phyloP scores from a whole-genome alignment of 1,140 invertebrate species.

The Philaenus spumarius region DNA sequence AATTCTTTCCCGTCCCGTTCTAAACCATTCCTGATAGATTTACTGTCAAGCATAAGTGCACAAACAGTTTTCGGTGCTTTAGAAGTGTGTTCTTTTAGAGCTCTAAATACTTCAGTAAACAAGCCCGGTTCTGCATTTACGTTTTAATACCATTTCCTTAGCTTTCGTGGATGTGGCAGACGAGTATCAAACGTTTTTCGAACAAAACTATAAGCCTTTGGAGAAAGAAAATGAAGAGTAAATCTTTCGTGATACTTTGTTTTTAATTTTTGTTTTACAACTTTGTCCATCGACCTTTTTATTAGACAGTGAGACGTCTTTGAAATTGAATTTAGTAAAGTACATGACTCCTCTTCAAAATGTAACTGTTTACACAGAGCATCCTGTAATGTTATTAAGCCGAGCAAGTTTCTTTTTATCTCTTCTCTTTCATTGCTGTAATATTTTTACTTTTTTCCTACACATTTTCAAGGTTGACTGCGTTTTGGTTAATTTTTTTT shows the following conservation, averaged over 20 bases:
- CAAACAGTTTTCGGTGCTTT: too few species aligned
- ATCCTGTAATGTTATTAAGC: not conserved
- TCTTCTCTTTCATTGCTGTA: constrained; percentile 4
- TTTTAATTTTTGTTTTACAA: constrained; percentile 9
- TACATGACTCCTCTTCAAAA: constrained; percentile 6
- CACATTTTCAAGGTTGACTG: not conserved
- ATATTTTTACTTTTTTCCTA: constrained; percentile 14
- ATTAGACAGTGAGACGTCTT: constrained; percentile 14
- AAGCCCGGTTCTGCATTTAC: too few species aligned
- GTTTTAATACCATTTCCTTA: too few species aligned
- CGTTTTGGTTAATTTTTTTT: not conserved
- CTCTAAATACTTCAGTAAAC: too few species aligned
- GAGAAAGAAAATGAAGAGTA: constrained; percentile 39
- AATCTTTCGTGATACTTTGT: constrained; percentile 12
- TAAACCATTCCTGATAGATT: too few species aligned
- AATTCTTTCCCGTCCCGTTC: too few species aligned
- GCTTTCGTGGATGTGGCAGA: constrained; percentile 35
- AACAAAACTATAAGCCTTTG: constrained; percentile 39
- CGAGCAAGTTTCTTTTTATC: constrained; percentile 3
- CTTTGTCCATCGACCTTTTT: constrained; percentile 14
- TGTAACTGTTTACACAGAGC: constrained; percentile 1
- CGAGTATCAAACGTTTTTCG: constrained; percentile 34
- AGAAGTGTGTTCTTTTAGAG: too few species aligned
- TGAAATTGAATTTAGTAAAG: constrained; percentile 8
- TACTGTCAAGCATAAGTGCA: too few species aligned